phyloP scores from a whole-genome alignment of 2,113 vertebrate genomes.

The Oncorhynchus gorbuscha region DNA sequence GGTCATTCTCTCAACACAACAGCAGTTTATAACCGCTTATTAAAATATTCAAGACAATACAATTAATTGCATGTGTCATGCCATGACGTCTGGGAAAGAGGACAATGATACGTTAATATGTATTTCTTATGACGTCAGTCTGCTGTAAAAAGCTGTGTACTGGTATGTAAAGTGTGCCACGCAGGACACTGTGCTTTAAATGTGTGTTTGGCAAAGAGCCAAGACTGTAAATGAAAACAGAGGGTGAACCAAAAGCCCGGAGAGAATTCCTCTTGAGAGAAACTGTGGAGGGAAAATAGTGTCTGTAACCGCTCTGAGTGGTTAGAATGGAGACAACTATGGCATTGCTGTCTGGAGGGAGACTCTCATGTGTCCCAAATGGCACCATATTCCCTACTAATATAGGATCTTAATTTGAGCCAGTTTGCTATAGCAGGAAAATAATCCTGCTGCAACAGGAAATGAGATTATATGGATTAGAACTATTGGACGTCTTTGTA shows the following conservation, averaged over 20 bases:
- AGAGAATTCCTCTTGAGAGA: constrained; percentile 49
- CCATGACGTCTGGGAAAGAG: too few species aligned
- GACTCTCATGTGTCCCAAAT: too few species aligned
- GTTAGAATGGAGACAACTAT: constrained; percentile 36
- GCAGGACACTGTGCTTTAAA: constrained; percentile 35
- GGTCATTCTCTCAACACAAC: neutral
- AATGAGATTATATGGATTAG: too few species aligned
- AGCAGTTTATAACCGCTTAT: neutral
- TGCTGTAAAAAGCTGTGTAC: too few species aligned
- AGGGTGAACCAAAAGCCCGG: constrained; percentile 62
- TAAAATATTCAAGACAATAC: neutral
- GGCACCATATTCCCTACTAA: too few species aligned
- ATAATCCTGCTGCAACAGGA: too few species aligned
- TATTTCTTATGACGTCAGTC: too few species aligned
- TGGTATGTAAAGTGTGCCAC: neutral
- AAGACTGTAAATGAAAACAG: constrained; percentile 70
- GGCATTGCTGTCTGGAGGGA: constrained; percentile 20
- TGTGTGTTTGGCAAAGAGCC: constrained; percentile 64
- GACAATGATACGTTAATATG: too few species aligned
- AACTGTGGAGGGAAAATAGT: constrained; percentile 32
- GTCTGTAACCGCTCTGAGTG: constrained; percentile 35
- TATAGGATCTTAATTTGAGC: too few species aligned
- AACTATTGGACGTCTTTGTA: too few species aligned
- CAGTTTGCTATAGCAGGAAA: too few species aligned
- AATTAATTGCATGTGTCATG: too few species aligned